These are phyloP conservation scores for Zoroaster sp. DNA, from an alignment of 53 echinoderm and acorn worm genomes.

Conservation along the genomic window DNA sequence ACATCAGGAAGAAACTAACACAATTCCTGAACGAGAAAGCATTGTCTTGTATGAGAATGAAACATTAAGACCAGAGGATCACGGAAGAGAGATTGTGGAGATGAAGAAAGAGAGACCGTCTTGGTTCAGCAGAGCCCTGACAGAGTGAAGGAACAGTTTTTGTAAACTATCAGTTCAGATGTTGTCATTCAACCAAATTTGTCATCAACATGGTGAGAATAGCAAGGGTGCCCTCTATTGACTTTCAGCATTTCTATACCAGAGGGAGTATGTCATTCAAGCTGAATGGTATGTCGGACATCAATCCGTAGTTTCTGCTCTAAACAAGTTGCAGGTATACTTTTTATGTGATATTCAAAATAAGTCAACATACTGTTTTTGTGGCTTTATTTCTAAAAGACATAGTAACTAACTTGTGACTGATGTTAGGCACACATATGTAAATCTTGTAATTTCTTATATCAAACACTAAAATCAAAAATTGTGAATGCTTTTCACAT, in stretches of 20 bases:
- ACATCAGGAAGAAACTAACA: slow-evolving; percentile 55
- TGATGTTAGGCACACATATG: too few relatives aligned
- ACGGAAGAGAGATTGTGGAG: slow-evolving; percentile 69
- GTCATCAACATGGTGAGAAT: not conserved
- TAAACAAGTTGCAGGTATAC: too few relatives aligned
- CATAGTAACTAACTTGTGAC: too few relatives aligned
- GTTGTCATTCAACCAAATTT: not conserved
- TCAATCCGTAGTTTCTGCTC: too few relatives aligned
- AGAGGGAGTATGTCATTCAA: not conserved
- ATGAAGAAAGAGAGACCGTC: slow-evolving; percentile 87
- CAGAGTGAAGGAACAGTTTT: not conserved
- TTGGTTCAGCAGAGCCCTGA: slow-evolving; percentile 76
- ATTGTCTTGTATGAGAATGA: slow-evolving; percentile 85
- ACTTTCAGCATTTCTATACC: too few relatives aligned
- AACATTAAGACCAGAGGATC: slow-evolving; percentile 46
- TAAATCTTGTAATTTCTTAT: too few relatives aligned
- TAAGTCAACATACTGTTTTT: too few relatives aligned
- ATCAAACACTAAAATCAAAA: too few relatives aligned
- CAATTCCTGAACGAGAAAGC: slow-evolving; percentile 71
- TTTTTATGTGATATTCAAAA: too few relatives aligned
- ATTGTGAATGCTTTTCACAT: too few relatives aligned
- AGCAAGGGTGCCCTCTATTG: not conserved
- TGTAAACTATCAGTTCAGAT: not conserved
- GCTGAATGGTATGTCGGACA: too few relatives aligned
- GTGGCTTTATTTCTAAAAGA: too few relatives aligned